Percentiles rank a stretch among this genome's conserved stretches.
Conservation (phyloP, 2,113 vertebrate genomes). For the Varanus komodoensis region DNA sequence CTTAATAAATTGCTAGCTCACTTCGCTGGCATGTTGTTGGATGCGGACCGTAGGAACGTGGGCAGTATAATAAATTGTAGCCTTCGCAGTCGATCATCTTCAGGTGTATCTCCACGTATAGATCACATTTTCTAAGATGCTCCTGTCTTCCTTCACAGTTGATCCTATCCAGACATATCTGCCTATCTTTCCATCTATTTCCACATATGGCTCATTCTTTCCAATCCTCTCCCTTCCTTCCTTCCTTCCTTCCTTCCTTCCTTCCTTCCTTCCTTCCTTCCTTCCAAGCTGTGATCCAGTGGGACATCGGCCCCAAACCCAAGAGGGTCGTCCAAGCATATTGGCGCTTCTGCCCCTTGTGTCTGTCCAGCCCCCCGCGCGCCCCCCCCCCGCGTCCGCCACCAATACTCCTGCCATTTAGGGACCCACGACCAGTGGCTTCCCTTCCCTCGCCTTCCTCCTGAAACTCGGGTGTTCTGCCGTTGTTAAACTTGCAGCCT, state of each 20-base stretch:
- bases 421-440: background rate
- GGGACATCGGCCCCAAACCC: background rate
- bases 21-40: background rate
- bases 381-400: too few species aligned
- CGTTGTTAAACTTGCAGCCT: background rate
- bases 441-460: background rate
- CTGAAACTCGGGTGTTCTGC: background rate
- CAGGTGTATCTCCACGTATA: background rate
- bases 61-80: background rate
- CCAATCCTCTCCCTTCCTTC: too few species aligned
- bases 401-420: too few species aligned
- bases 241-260: background rate
- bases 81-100: conserved; percentile 17
- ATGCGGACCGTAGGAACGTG: background rate
- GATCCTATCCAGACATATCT: too few species aligned
- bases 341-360: background rate
- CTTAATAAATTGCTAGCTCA: conserved; percentile 17
- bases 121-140: too few species aligned
- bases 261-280: background rate
- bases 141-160: too few species aligned
- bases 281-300: background rate
- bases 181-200: too few species aligned
- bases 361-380: too few species aligned
- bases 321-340: background rate
- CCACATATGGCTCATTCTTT: too few species aligned